Percentiles rank a stretch among this genome's conserved stretches.
Evolutionary conservation across 2,888 invertebrate genomes (phyloP).

Genomic region (Teleogryllus oceanicus): DNA sequence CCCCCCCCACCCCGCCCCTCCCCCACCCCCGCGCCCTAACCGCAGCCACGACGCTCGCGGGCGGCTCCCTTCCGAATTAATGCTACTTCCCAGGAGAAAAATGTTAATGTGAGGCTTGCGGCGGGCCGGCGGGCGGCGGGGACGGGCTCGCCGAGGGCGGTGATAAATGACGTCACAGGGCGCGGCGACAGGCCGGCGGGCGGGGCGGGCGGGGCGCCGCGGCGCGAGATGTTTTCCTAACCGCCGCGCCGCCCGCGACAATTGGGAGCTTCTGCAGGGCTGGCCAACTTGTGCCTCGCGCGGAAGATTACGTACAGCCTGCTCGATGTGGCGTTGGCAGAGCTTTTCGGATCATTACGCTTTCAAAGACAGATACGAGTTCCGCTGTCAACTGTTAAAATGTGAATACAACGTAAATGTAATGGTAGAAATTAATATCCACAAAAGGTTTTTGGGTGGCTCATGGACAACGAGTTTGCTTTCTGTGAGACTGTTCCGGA

Average conservation of each 20-base stretch:
- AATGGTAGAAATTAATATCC: no score
- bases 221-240: neutral
- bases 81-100: conserved; percentile 1
- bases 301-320: no score
- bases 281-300: no score
- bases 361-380: no score
- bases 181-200: neutral
- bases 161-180: neutral
- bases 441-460: no score
- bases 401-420: no score
- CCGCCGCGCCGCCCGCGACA: neutral
- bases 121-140: neutral
- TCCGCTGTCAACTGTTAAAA: no score
- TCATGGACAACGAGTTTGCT: no score
- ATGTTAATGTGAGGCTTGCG: conserved; percentile 18
- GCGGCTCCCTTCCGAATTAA: neutral
- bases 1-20: neutral
- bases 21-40: neutral
- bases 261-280: neutral
- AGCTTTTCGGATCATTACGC: no score
- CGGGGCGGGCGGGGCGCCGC: neutral
- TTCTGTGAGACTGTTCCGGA: no score
- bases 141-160: neutral
- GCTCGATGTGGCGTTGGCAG: no score
- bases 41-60: neutral